phyloP scores from a whole-genome alignment of 2,113 vertebrate species.

The Ptilonorhynchus violaceus region DNA sequence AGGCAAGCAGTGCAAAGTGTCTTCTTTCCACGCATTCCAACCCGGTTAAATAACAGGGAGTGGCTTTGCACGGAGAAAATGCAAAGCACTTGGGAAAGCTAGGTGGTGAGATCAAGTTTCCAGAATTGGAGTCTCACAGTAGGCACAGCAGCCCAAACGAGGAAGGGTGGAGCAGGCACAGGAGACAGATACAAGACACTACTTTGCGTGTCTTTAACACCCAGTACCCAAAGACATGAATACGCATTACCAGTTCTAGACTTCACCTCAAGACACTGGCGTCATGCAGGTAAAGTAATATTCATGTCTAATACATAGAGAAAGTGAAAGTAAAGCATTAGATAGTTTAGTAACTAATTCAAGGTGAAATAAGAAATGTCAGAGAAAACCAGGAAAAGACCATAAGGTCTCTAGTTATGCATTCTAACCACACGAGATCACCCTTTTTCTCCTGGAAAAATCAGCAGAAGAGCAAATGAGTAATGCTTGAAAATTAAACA shows the following conservation, averaged over 20 bases:
- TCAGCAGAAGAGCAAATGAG: background rate
- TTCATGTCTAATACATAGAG: background rate
- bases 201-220: background rate
- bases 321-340: background rate
- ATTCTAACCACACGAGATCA: slow-evolving; percentile 27
- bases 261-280: background rate
- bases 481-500: background rate
- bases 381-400: background rate
- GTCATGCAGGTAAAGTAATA: background rate
- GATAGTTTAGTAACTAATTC: background rate
- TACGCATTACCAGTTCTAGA: background rate
- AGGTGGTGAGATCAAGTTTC: slow-evolving; percentile 27
- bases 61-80: slow-evolving; percentile 23
- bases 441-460: background rate
- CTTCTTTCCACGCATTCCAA: slow-evolving; percentile 59
- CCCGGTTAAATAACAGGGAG: slow-evolving; percentile 21
- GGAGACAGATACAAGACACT: background rate
- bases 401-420: background rate
- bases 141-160: background rate
- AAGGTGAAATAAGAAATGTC: background rate
- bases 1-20: slow-evolving; percentile 18
- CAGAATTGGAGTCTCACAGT: background rate
- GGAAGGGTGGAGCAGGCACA: background rate
- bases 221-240: background rate
- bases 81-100: background rate